Conservation (phyloP, 2,797 vertebrate species). For the Dendrocincla fuliginosa region DNA sequence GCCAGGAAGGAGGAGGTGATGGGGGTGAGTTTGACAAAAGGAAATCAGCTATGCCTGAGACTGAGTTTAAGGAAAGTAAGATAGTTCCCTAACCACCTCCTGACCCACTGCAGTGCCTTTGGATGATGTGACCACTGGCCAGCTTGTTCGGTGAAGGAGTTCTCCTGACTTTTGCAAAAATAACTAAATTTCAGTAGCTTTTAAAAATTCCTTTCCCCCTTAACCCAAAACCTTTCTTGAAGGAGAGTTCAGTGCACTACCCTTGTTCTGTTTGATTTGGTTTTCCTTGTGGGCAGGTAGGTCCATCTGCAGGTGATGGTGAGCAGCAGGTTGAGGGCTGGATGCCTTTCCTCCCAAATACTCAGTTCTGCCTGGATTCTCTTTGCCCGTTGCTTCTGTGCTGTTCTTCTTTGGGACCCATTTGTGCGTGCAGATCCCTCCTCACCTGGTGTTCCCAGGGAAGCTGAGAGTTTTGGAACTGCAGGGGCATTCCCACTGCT, state of each 20-base stretch:
- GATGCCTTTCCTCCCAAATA: neutral
- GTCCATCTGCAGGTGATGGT: neutral
- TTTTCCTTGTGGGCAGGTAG: neutral
- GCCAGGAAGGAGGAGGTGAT: neutral
- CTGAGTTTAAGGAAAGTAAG: neutral
- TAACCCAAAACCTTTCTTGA: neutral
- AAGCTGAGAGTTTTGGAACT: fast-evolving
- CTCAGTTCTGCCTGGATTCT: neutral
- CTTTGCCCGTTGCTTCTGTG: fast-evolving
- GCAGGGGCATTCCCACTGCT: fast-evolving
- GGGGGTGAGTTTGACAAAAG: neutral
- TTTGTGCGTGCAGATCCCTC: neutral
- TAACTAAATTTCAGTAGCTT: neutral
- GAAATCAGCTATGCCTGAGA: neutral
- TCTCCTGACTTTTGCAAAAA: neutral
- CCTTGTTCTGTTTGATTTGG: fast-evolving
- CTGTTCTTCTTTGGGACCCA: neutral
- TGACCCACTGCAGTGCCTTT: neutral
- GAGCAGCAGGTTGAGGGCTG: neutral
- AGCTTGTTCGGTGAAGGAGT: neutral
- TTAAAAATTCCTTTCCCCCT: neutral
- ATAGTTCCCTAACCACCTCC: neutral
- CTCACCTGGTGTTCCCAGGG: fast-evolving
- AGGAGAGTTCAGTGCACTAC: neutral
- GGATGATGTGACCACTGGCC: neutral